Evolutionary conservation across 2,113 vertebrate genomes (phyloP).

Genomic region (Colossoma macropomum): DNA sequence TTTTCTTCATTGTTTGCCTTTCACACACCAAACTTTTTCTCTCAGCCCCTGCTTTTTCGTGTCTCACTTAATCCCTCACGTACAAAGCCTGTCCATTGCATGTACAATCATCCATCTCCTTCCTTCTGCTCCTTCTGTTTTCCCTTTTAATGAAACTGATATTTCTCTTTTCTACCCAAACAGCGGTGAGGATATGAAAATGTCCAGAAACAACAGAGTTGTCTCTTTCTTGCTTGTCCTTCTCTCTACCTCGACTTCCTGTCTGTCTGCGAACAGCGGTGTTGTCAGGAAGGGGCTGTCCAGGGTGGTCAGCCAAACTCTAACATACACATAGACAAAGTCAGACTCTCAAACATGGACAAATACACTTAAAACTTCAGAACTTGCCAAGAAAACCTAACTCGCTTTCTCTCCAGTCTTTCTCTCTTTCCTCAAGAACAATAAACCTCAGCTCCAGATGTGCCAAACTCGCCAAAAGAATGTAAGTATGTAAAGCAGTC

Average conservation of each 20-base stretch:
- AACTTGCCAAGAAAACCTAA: background rate
- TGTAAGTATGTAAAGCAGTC: conserved; percentile 11
- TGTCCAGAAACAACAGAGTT: conserved; percentile 38
- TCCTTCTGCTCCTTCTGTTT: background rate
- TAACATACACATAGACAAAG: conserved; percentile 22
- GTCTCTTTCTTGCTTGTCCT: conserved; percentile 46
- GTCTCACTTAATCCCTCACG: conserved; percentile 3
- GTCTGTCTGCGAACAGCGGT: conserved; percentile 75
- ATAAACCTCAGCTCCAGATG: conserved; percentile 15
- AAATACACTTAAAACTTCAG: background rate
- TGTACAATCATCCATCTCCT: conserved; percentile 30
- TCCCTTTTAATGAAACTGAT: background rate
- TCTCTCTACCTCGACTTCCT: conserved; percentile 82
- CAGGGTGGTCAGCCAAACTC: conserved; percentile 78
- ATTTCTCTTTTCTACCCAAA: conserved; percentile 22
- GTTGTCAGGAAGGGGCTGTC: conserved; percentile 88
- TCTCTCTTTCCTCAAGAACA: background rate
- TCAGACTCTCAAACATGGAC: background rate
- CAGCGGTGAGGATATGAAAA: conserved; percentile 47
- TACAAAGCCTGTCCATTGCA: conserved; percentile 24
- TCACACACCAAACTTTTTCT: conserved; percentile 28
- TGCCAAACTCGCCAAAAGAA: background rate
- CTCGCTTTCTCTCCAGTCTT: background rate
- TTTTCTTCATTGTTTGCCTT: conserved; percentile 77
- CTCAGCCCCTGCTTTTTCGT: conserved; percentile 2